phyloP scores from a whole-genome alignment of 2,113 vertebrate species.

The Daboia siamensis region DNA sequence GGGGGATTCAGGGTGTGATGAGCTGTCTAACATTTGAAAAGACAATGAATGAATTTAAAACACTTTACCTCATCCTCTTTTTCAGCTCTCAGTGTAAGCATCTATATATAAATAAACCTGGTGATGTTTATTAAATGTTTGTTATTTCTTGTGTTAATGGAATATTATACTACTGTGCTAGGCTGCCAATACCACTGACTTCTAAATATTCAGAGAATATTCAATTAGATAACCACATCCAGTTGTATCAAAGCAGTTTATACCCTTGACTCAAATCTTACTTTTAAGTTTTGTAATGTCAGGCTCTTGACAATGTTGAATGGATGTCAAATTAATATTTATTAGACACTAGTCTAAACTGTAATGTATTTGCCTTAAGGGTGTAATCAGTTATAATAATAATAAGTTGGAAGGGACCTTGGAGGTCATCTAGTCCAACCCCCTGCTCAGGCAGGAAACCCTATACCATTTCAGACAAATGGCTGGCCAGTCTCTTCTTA shows the following conservation, averaged over 20 bases:
- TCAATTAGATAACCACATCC: not conserved
- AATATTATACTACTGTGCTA: not conserved
- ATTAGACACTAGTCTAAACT: not conserved
- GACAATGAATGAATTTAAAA: not conserved
- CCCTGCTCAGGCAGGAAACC: too few species aligned
- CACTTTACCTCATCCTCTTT: not conserved
- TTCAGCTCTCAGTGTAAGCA: not conserved
- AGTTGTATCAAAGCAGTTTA: not conserved
- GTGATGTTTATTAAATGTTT: not conserved
- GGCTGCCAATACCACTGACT: not conserved
- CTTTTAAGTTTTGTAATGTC: not conserved
- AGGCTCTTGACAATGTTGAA: not conserved
- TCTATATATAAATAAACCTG: not conserved
- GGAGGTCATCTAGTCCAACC: too few species aligned
- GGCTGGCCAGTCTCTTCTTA: too few species aligned
- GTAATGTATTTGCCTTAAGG: too few species aligned
- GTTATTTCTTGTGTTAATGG: not conserved
- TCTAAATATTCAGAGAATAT: not conserved
- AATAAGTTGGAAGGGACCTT: too few species aligned
- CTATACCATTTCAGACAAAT: too few species aligned
- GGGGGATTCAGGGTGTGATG: not conserved
- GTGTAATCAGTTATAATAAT: too few species aligned
- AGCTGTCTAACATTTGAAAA: not conserved
- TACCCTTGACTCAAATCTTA: not conserved
- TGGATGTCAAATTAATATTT: not conserved